Evolutionary conservation across 2,888 invertebrate genomes (phyloP), one percentile per base, ranked within the genome.

Genomic region (Erpobdella octoculata): DNA sequence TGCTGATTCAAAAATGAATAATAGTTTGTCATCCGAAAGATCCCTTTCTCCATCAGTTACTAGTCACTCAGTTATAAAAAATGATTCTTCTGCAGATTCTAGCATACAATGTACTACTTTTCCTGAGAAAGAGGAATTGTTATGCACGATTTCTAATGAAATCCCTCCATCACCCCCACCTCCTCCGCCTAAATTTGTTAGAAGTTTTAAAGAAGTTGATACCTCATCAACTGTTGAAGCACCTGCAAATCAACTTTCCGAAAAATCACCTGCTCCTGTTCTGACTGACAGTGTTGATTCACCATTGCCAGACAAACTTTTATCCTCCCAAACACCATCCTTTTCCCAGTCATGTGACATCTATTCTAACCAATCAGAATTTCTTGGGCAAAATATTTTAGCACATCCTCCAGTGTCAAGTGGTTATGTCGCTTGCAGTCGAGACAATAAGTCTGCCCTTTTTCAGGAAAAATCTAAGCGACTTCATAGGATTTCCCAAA

Each of bases 161-260:
- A n/a, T n/a, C n/a, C n/a, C 53, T 53, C 53, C 53, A 53, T 53
- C 53, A n/a, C 53, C 41, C 3, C 67, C 67, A 21, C 67, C 67
- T 25, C 69, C 69, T 28, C 69, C 69, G 31, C 69, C 69, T 8
- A 69, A 69, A 36, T 69, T 69, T 69, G 69, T 69, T 3, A 69
- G 69, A 36, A 35, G 48, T 25, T 69, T 69, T 58, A 69, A 69
- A 28, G 69, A 69, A 36, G 58, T 69, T 33, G 53, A 53, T 9
- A 53, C 53, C 21, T 53, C 53, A 53, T 53, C 53, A 53, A 28
- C 28, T 21, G 21, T n/a, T 25, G n/a, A 5, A 2, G 21, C 53
- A 1, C 28, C 53, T 25, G 21, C 53, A 53, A 21, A 21, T 53
- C 8, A 5, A n/a, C 53, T 25, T 53, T 9, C 53, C 1, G n/a